Evolutionary conservation across 2,888 invertebrate species (phyloP), one percentile per base, ranked within the genome.

Genomic region (Sphecodes monilicornis): DNA sequence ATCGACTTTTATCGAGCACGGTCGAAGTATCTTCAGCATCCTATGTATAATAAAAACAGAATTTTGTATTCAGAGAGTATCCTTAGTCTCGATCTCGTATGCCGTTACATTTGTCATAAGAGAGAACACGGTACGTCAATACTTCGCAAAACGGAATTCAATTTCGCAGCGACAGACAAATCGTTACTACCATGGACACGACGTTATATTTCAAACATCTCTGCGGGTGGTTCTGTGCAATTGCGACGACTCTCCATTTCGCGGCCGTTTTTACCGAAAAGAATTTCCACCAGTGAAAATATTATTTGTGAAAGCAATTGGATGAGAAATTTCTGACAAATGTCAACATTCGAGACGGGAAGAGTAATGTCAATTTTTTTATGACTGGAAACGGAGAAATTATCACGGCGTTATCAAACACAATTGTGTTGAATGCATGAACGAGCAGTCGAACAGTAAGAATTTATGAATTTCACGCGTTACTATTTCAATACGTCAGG

Each of bases 1-100:
- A 72, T 66, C 43, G 73, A 78, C 75, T 84, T 46, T 72, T 72
- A 66, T 68, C n/a, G 66, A 71, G 75, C 68, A 68, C 72, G 64
- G 77, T 66, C 26, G 46, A 18, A 50, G 11, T 26, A 29, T 68
- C 41, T 32, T 29, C 26, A n/a, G 36, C 26, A 39, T 39, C n/a
- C 1, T 13, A 69, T 29, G n/a, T n/a, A n/a, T n/a, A 36, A 79
- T 73, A 84, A 79, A 84, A 78, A 26, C 36, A 71, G 72, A 29
- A 29, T 64, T 69, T 70, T 16, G 69, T 72, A 78, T 84, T 78
- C 76, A 54, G 5, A 18, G 57, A n/a, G 13, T 29, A 70, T 22
- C 16, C 13, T 22, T n/a, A 41, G 50, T 32, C 13, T 29, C 71
- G 78, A 72, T 77, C 74, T 71, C 26, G 32, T 18, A 10, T 13